Evolutionary conservation across 2,888 invertebrate species (phyloP), one percentile per base, ranked within the genome.

Genomic region (Mylabris sibirica): DNA sequence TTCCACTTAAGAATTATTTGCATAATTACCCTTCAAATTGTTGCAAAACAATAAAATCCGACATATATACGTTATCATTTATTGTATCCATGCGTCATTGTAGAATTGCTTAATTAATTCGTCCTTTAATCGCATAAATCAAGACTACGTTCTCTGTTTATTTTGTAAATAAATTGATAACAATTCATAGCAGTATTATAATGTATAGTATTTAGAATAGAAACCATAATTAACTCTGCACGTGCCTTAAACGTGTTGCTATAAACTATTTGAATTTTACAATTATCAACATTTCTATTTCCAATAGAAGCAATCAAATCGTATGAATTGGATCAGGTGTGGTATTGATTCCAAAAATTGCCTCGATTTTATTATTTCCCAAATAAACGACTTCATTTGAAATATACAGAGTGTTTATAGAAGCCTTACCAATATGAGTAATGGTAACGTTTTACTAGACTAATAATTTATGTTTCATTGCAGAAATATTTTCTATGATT

Each of bases 381-480:
- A 20, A 49, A 3, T 20, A 49, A 26, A 2, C 60, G 34, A 35
- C 17, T 60, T 35, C 3, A 17, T 34, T 30, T 60, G 24, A 17
- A 22, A 59, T 30, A 9, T 59, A 17, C 30, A n/a, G 11, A 9
- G n/a, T n/a, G 5, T 6, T 1, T n/a, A 22, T 22, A 30, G 30
- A 30, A 5, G 11, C n/a, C 12, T 6, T n/a, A n/a, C n/a, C 60
- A 38, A 4, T 9, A 34, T 35, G 60, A 17, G 17, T 34, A 20
- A 60, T 38, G 60, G 34, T 17, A 38, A 4, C 17, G 14, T 38
- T 9, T 38, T 12, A 12, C 35, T 49, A 57, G 24, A 22, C 24
- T 14, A 35, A 17, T 61, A 61, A 61, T 61, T 61, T 61, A 61
- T 38, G 24, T 38, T 61, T 61, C 61, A 61, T 61, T 61, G 35